These are phyloP conservation scores for Neoarius graeffei DNA, from an alignment of 2,113 vertebrate species.

Conservation along the genomic window DNA sequence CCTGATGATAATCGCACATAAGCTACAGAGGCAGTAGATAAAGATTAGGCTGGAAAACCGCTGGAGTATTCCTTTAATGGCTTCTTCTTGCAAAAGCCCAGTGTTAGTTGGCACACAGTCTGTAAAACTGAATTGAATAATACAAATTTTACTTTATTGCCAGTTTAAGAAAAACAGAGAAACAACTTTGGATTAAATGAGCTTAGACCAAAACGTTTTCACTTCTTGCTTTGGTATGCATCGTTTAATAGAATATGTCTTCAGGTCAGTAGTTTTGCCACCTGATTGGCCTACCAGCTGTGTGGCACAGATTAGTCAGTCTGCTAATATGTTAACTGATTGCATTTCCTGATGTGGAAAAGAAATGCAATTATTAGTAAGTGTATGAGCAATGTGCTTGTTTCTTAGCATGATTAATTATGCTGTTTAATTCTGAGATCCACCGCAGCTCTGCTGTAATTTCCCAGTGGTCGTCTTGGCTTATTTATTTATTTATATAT, in stretches of 20 bases:
- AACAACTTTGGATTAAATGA: conserved; percentile 27
- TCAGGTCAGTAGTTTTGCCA: conserved; percentile 63
- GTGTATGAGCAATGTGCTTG: conserved; percentile 75
- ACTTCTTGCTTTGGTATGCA: conserved; percentile 3
- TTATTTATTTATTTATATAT: conserved; percentile 65
- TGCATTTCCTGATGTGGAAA: conserved; percentile 74
- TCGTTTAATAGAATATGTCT: conserved; percentile 18
- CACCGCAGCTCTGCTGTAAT: conserved; percentile 75
- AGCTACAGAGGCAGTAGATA: background rate
- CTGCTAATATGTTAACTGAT: conserved; percentile 68
- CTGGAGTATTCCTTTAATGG: background rate
- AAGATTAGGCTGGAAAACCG: background rate
- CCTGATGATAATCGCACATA: background rate
- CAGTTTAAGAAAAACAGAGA: background rate
- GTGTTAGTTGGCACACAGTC: background rate
- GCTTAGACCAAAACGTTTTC: background rate
- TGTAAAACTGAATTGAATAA: background rate
- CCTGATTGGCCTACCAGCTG: conserved; percentile 57
- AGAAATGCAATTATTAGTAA: conserved; percentile 76
- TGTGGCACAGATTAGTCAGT: conserved; percentile 59
- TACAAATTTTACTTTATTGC: background rate
- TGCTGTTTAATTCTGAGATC: conserved; percentile 79
- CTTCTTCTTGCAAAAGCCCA: background rate
- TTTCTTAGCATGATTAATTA: conserved; percentile 81
- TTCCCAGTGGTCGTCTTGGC: conserved; percentile 74